Base-by-base conservation (phyloP, 2,888 invertebrate genomes). In the Campoletis raptor region DNA sequence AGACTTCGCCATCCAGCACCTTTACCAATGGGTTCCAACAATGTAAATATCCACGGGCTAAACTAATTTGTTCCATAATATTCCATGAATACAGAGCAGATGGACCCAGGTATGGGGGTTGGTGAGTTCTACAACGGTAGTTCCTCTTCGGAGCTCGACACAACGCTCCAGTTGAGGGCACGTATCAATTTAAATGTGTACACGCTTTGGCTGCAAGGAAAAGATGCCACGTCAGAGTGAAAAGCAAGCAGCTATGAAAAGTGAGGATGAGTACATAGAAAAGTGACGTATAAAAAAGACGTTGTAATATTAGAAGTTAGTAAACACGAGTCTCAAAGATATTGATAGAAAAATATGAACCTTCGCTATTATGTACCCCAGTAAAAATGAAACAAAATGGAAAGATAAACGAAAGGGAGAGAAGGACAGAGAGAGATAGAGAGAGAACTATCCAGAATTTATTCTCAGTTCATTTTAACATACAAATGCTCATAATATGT, bases 31-130 rank as follows among this genome's bases (percentile, higher is more conserved):
- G 74, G 52, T 57, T 40, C 40, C 64, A 48, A 45, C 69, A 74
- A 87, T 88, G 89, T 88, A 90, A 90, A 90, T 89, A 89, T 87
- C 89, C 74, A 77, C 67, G 64, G 83, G 87, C 83, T 88, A 87
- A 90, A 86, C 89, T 90, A 90, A 90, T 90, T 90, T 88, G 86
- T 87, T 82, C 86, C 88, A 88, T 88, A 90, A 90, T 92, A 91
- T 92, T 91, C 91, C 90, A 92, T 92, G 92, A 92, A 92, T 92
- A 92, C 92, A 88, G 91, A 92, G 87, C 85, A 88, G 89, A 87
- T 66, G 79, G 85, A 86, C 86, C 87, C 74, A 81, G 77, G 30
- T 72, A 83, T 85, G 54, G 30, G 7, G 18, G n/a, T 45, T 54
- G 36, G 6, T 30, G 40, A 42, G 9, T 40, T 24, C 52, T 66